A percentile compares a stretch with the other conserved stretches of the same genome.
Evolutionary conservation across 2,888 invertebrate species (phyloP).

Genomic region (Agrypnus murinus): DNA sequence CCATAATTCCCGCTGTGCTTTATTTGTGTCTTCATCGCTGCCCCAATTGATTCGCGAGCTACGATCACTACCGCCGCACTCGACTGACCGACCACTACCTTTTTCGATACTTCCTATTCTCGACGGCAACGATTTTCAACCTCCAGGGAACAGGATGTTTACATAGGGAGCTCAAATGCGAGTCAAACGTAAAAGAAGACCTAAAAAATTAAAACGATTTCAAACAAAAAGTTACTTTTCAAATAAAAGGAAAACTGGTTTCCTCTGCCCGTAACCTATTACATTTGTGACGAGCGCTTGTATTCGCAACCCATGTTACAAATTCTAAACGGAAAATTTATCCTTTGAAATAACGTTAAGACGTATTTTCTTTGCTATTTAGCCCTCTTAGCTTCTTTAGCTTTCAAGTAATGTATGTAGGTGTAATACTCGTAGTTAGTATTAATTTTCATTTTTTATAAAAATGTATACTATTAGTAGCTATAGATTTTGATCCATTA

Average conservation of each 20-base stretch:
- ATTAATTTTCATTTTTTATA: too few species aligned
- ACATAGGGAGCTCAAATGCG: conserved; percentile 13
- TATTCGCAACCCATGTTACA: too few species aligned
- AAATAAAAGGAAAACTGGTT: neutral
- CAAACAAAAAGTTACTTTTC: conserved; percentile 7
- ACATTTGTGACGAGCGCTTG: neutral
- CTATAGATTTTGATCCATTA: too few species aligned
- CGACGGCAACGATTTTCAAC: conserved; percentile 10
- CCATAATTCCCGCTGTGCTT: conserved; percentile 49
- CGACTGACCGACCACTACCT: conserved; percentile 23
- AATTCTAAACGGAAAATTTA: conserved; percentile 1
- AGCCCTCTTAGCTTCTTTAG: too few species aligned
- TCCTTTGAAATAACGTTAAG: neutral
- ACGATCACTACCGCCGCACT: conserved; percentile 31
- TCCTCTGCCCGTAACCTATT: neutral
- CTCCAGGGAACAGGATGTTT: conserved; percentile 23
- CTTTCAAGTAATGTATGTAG: too few species aligned
- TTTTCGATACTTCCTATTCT: conserved; percentile 27
- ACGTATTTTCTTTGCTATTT: neutral
- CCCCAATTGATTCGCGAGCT: conserved; percentile 50
- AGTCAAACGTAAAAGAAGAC: conserved; percentile 15
- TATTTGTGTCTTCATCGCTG: conserved; percentile 51
- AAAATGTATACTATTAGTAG: too few species aligned
- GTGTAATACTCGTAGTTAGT: too few species aligned
- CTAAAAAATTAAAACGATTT: conserved; percentile 22